Evolutionary conservation across 2,113 vertebrate species (phyloP).

Genomic region (Neogobius melanostomus): DNA sequence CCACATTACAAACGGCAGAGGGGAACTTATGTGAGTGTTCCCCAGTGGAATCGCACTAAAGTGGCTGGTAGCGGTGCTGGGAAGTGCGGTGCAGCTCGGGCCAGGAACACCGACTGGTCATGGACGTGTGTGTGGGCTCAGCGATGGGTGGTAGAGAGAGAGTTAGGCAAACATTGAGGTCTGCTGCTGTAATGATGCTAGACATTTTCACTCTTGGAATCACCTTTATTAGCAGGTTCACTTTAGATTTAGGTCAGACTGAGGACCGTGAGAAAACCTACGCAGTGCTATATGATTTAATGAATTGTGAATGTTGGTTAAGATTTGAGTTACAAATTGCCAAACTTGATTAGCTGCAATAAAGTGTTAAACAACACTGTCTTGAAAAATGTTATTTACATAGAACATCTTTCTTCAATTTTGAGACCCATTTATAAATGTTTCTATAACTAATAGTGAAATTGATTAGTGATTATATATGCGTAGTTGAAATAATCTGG

Average conservation of each 20-base stretch:
- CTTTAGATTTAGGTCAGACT: slow-evolving; percentile 10
- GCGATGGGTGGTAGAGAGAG: slow-evolving; percentile 54
- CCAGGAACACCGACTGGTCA: slow-evolving; percentile 47
- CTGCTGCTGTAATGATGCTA: slow-evolving; percentile 62
- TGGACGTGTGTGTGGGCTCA: slow-evolving; percentile 58
- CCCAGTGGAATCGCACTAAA: slow-evolving; percentile 49
- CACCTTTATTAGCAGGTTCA: slow-evolving; percentile 37
- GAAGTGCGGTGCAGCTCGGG: slow-evolving; percentile 55
- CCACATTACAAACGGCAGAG: slow-evolving; percentile 46
- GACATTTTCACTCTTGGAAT: slow-evolving; percentile 26
- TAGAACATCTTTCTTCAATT: no score
- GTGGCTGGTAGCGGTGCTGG: slow-evolving; percentile 58
- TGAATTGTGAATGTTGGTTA: slow-evolving; percentile 1
- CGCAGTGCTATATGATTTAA: not conserved
- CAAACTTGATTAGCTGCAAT: slow-evolving; percentile 7
- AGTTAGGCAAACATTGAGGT: slow-evolving; percentile 50
- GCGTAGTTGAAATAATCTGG: no score
- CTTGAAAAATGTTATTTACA: no score
- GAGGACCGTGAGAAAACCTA: slow-evolving; percentile 14
- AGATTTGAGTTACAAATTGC: slow-evolving; percentile 4
- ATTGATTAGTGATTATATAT: no score
- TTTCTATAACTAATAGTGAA: no score
- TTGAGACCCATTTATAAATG: no score
- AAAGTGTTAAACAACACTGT: slow-evolving; percentile 6
- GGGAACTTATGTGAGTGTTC: slow-evolving; percentile 58